A percentile compares a stretch with the other conserved stretches of the same genome.
Evolutionary conservation across 2,888 invertebrate genomes (phyloP).

Genomic region (Enchytraeus crypticus): DNA sequence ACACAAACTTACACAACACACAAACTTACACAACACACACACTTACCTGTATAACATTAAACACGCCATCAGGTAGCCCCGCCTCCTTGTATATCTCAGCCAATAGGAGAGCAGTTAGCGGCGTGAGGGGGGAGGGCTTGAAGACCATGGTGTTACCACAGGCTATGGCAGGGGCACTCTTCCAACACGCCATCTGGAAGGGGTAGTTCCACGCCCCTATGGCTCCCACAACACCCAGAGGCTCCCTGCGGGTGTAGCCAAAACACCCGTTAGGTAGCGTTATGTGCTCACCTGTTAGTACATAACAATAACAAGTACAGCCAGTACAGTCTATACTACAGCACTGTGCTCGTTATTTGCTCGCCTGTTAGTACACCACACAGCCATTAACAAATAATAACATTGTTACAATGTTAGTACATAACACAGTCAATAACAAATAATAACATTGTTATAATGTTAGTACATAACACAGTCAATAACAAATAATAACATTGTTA

Average conservation of each 20-base stretch:
- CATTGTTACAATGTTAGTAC: no score
- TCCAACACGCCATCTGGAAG: conserved; percentile 53
- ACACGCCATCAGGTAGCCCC: conserved; percentile 53
- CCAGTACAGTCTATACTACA: no score
- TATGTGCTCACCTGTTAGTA: conserved; percentile 48
- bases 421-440: no score
- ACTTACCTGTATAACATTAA: conserved; percentile 55
- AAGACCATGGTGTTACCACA: conserved; percentile 55
- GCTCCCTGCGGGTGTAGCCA: conserved; percentile 53
- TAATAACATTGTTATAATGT: no score
- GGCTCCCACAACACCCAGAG: conserved; percentile 54
- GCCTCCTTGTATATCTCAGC: conserved; percentile 53
- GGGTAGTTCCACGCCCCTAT: conserved; percentile 58
- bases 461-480: no score
- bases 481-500: no score
- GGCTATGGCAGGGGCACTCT: conserved; percentile 52
- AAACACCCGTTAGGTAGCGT: conserved; percentile 49
- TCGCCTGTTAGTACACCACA: no score
- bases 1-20: no score
- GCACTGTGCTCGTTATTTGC: no score
- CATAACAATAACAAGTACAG: no score
- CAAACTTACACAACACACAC: no score
- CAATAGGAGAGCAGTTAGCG: conserved; percentile 53
- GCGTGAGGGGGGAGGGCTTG: conserved; percentile 55
- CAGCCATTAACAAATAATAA: no score